Base-by-base conservation (phyloP, 2,113 vertebrate genomes). In the Ranitomeya variabilis region DNA sequence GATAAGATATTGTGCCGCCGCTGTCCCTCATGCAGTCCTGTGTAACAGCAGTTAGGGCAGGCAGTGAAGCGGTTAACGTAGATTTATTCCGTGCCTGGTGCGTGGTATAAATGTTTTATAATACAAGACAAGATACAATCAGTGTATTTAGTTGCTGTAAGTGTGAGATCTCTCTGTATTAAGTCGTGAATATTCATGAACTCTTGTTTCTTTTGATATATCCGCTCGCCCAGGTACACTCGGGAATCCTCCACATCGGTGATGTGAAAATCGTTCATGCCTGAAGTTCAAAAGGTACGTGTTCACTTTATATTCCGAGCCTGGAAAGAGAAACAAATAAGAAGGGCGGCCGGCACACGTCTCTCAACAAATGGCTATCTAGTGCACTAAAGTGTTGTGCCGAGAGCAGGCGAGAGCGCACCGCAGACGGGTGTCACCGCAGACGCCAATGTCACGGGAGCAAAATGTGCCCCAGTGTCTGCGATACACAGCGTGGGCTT, bases 161-260 rank as follows among this genome's bases (percentile, higher is more conserved):
- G 80, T 85, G 73, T 85, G 87, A 79, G 83, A 85, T 78, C 73
- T 89, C 73, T 84, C 74, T 69, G 71, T 62, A 62, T 76, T 84
- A 67, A 79, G 23, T 67, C 3, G 87, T 91, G 90, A 89, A 92
- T 93, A 92, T 93, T 94, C 94, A 94, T 94, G 91, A 91, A 87
- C 71, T 87, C 91, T 93, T 93, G 90, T 94, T 93, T 95, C 92
- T 95, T 95, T 95, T 94, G 94, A 93, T 95, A 80, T 96, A 94
- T 96, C 94, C 95, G 89, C 93, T 91, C 90, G 94, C 94, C 93
- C 90, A 96, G 95, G 95, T 96, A 96, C 92, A 95, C 95, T 92
- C 95, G 95, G 93, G 95, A 96, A 92, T 94, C 95, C 51, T 96
- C 95, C 92, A 92, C 95, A 92, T 94, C 95, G 90, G 95, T 96